Conservation (phyloP, 2,113 vertebrate species). For the Chionodraco myersi region DNA sequence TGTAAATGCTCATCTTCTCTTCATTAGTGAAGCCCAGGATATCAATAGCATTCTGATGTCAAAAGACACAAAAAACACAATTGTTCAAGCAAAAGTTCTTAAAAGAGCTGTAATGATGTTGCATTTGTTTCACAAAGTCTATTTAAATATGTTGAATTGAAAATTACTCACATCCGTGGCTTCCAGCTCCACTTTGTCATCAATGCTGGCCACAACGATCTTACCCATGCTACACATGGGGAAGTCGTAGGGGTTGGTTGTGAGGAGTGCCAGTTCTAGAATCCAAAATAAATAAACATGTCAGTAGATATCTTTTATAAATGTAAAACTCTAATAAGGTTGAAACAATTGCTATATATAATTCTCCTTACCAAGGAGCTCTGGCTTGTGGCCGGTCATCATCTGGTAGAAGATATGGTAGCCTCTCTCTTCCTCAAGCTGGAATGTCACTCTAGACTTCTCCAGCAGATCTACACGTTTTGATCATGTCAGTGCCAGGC, state of each 20-base stretch:
- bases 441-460: slow-evolving; percentile 73
- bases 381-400: background rate
- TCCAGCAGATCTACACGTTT: slow-evolving; percentile 73
- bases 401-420: no score
- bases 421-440: no score
- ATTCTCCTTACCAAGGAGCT: no score
- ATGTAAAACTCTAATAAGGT: no score
- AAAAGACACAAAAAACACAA: background rate
- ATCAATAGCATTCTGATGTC: slow-evolving; percentile 77
- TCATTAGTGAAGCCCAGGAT: slow-evolving; percentile 77
- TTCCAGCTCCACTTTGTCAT: slow-evolving; percentile 76
- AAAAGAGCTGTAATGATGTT: no score
- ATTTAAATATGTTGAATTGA: background rate
- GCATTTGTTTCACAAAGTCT: no score
- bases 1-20: slow-evolving; percentile 80
- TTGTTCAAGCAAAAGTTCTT: no score
- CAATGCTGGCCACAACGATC: slow-evolving; percentile 75
- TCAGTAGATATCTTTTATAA: no score
- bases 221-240: slow-evolving; percentile 70
- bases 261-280: slow-evolving; percentile 58
- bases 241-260: slow-evolving; percentile 76
- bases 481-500: slow-evolving; percentile 6
- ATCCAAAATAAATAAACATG: no score
- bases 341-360: no score
- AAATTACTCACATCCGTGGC: slow-evolving; percentile 69